Evolutionary conservation across 2,113 vertebrate genomes (phyloP).

Genomic region (Sceloporus undulatus): DNA sequence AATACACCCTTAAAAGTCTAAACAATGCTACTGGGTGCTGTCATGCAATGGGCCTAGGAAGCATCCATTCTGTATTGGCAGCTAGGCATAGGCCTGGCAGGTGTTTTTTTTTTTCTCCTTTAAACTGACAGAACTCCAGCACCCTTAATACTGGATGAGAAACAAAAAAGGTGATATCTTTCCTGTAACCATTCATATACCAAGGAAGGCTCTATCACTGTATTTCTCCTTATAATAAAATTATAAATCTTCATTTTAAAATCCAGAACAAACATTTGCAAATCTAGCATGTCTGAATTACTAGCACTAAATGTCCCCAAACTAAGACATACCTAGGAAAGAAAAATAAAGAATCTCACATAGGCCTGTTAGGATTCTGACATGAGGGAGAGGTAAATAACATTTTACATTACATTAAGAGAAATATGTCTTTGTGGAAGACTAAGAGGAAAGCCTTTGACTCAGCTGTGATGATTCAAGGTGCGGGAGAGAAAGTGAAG

Average conservation of each 20-base stretch:
- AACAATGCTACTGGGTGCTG: neutral
- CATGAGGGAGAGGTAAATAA: no score
- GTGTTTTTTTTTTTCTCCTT: neutral
- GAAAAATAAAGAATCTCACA: no score
- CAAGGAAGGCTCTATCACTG: neutral
- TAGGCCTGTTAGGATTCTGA: no score
- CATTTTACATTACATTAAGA: neutral
- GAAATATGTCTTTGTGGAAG: neutral
- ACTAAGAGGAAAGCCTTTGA: neutral
- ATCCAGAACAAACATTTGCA: no score
- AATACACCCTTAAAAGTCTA: neutral
- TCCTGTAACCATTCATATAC: neutral
- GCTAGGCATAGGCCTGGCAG: neutral
- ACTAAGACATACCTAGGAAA: no score
- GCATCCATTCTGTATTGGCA: neutral
- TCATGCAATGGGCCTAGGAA: neutral
- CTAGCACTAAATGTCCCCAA: no score
- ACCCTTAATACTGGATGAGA: neutral
- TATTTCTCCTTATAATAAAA: neutral
- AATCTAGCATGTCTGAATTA: no score
- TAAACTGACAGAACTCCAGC: neutral
- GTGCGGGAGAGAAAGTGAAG: no score
- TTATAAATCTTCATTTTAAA: neutral
- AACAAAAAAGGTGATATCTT: neutral
- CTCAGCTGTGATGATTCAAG: neutral